Base-by-base conservation (phyloP, 2,888 invertebrate genomes). In the Apeira syringaria region DNA sequence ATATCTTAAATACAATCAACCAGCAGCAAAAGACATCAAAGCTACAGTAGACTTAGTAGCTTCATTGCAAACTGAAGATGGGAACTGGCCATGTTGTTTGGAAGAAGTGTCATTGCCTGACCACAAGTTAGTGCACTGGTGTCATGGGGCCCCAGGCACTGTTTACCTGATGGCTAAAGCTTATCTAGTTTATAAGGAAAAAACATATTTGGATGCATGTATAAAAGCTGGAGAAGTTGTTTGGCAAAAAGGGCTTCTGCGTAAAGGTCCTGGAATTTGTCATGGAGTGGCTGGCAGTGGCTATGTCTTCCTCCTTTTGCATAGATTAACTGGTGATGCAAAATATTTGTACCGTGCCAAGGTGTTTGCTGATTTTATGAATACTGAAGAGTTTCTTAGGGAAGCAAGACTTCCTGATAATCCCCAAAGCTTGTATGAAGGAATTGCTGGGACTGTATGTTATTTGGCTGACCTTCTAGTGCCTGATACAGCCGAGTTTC, bases 191-290 rank as follows among this genome's bases (percentile, higher is more conserved):
- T 97, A 93, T 84, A 92, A 93, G 48, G 95, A 97, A 26, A 84
- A 92, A 0, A 94, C 92, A 65, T 97, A 95, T 71, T 78, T 95
- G 15, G 71, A 92, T 10, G 92, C 95, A 0, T 93, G 95, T 56
- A 64, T 92, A 0, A 91, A 87, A 47, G 93, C 94, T 53, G 94
- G 93, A 0, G 95, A 97, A 37, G 74, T 96, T 9, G 93, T 96
- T 1, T 98, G 98, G 98, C 79, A 91, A 10, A 94, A 94, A 67
- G 98, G 98, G 0, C 85, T 98, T 17, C 84, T 98, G 20, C 92
- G 91, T 53, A 98, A 98, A 78, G 97, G 98, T 0, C 97, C 97
- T 5, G 96, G 97, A 0, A 93, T 98, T 47, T 98, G 97, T 68
- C 97, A 98, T 66, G 98, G 98, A 0, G 91, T 97, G 0, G 94